Evolutionary conservation across 1,140 invertebrate species (phyloP), one percentile per base, ranked within the genome.

Genomic region (Bombus difficillimus): DNA sequence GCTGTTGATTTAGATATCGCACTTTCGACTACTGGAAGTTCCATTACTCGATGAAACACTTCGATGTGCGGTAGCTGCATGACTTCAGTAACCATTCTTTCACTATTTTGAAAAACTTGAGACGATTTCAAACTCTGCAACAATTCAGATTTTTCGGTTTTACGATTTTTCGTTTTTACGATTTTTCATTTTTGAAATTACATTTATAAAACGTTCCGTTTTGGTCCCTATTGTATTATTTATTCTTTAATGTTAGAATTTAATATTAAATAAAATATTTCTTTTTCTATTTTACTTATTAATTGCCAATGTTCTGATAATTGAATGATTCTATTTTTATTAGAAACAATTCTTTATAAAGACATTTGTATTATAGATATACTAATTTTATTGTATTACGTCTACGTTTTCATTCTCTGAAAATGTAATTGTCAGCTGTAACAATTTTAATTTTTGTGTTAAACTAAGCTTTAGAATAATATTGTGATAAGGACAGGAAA

Each of bases 11-110:
- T 96, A 84, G 94, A 94, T 87, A 95, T 93, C 22, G 96, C 96
- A 41, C 95, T 94, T 85, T 96, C 96, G 25, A 97, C 89, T 22
- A 96, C 92, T 0, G 96, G 96, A 43, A 97, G 90, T 85, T 95
- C 95, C 72, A 95, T 93, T 39, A 97, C 95, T 18, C 96, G 94
- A 86, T 96, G 94, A 28, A 97, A 92, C 1, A 95, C 96, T 88
- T 96, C 95, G 81, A 97, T 86, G 79, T 96, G 95, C 9, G 96
- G 96, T 81, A 96, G 66, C 69, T 92, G 86, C 34, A 80, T 73
- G 41, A 76, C 43, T 79, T 90, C 91, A 22, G 88, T 77, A 8
- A 89, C 86, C 93, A 94, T 94, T 28, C 12, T 90, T 53, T 32
- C 12, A 5, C 2, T 15, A 37, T 43, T 37, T 39, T 32, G 2